Conservation (phyloP, 2,888 invertebrate genomes). For the Apomyelois bistriatella region DNA sequence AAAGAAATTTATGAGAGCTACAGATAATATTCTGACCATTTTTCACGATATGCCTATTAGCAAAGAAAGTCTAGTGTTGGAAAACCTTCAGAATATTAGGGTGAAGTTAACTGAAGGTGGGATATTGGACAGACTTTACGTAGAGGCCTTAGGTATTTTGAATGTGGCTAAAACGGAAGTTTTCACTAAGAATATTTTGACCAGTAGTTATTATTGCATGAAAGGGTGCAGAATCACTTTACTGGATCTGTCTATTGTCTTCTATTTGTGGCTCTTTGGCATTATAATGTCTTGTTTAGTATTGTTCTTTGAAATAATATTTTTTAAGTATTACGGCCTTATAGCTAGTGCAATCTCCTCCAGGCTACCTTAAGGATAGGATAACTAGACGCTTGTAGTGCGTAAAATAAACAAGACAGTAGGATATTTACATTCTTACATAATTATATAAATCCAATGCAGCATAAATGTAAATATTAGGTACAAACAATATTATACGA, state of each 20-base stretch:
- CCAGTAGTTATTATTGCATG: constrained; percentile 53
- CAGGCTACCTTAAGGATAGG: no score
- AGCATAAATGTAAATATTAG: no score
- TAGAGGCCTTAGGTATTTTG: constrained; percentile 49
- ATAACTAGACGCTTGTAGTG: no score
- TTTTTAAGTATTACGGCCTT: not conserved
- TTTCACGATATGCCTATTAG: constrained; percentile 55
- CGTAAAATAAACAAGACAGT: no score
- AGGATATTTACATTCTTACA: no score
- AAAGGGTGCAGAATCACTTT: constrained; percentile 53
- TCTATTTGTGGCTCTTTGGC: constrained; percentile 52
- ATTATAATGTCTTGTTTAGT: constrained; percentile 38
- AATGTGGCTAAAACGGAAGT: constrained; percentile 39
- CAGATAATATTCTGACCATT: constrained; percentile 45
- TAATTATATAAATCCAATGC: no score
- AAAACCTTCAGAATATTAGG: constrained; percentile 34
- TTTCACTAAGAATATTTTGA: constrained; percentile 40
- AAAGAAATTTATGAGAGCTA: constrained; percentile 42
- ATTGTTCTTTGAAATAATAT: constrained; percentile 31
- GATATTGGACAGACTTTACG: constrained; percentile 46
- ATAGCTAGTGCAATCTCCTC: no score
- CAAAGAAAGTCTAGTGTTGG: not conserved
- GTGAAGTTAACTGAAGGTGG: constrained; percentile 55
- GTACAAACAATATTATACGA: no score
- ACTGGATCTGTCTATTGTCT: constrained; percentile 43